phyloP scores from a whole-genome alignment of 2,113 vertebrate species.

The Himantopus leucocephalus region DNA sequence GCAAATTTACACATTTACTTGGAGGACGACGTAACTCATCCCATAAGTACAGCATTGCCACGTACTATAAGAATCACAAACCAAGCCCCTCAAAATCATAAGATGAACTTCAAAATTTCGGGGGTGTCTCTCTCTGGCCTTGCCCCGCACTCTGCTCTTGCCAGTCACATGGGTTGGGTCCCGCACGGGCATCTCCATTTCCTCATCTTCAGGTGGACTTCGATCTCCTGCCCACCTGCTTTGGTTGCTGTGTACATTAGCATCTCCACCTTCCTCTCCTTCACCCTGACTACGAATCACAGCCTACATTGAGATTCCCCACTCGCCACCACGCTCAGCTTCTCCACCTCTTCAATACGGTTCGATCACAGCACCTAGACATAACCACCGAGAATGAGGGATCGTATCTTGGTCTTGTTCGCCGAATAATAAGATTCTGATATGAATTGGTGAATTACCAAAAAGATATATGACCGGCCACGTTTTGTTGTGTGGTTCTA shows the following conservation, averaged over 20 bases:
- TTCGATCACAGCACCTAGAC: background rate
- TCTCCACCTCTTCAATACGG: background rate
- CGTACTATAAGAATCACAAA: background rate
- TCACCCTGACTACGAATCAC: background rate
- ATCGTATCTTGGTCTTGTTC: background rate
- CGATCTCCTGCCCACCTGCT: background rate
- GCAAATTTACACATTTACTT: background rate
- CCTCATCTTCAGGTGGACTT: background rate
- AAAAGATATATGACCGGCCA: background rate
- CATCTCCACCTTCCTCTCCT: background rate
- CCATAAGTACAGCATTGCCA: background rate
- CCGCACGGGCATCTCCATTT: background rate
- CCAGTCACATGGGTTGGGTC: background rate
- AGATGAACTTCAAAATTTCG: background rate
- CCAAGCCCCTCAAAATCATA: background rate
- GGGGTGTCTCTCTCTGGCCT: background rate
- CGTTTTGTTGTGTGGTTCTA: background rate
- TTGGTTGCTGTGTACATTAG: background rate
- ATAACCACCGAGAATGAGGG: background rate
- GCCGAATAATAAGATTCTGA: background rate
- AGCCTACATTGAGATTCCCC: background rate
- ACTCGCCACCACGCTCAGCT: background rate
- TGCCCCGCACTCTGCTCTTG: background rate
- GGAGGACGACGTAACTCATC: background rate
- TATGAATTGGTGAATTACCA: background rate